Base-by-base conservation (phyloP, 1,140 invertebrate genomes). In the Andricus grossulariae region DNA sequence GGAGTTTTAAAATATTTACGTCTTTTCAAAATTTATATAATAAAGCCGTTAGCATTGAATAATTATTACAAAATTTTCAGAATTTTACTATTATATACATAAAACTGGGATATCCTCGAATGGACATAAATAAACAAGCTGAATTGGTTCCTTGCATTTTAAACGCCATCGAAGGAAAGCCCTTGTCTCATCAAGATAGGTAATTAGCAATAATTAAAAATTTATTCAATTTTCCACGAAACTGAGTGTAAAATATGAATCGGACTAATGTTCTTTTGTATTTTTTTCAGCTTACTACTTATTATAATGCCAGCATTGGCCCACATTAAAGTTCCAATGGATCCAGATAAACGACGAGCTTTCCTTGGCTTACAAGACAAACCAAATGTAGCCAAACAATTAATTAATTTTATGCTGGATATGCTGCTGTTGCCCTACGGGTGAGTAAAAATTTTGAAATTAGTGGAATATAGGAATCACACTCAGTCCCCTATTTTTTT, bases 41-140 rank as follows among this genome's bases (percentile, higher is more conserved):
- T 25, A 25, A 25, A 25, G 25, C 25, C 25, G 3, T 25, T 25
- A 25, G 25, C 25, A 25, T 25, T 2, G 3, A 25, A 25, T 25
- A 25, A 25, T 25, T 25, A 25, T 25, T 25, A 75, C 71, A 57
- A 52, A 76, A 80, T 85, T 93, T 94, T 32, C 92, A 98, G 95
- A 99, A 99, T 91, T 98, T 99, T 88, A 95, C 96, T 57, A 97
- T 98, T 73, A 97, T 98, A 85, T 99, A 98, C 86, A 96, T 98
- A 57, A 97, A 97, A 90, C 94, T 98, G 93, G 97, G 97, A 18
- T 98, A 94, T 92, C 96, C 97, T 2, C 91, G 97, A 78, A 91
- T 98, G 79, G 93, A 95, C 50, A 90, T 94, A 51, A 94, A 94
- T 16, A 94, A 96, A 82, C 97, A 98, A 90, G 92, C 94, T 6